Base-by-base conservation (phyloP, 2,888 invertebrate genomes). In the Sisyra terminalis region DNA sequence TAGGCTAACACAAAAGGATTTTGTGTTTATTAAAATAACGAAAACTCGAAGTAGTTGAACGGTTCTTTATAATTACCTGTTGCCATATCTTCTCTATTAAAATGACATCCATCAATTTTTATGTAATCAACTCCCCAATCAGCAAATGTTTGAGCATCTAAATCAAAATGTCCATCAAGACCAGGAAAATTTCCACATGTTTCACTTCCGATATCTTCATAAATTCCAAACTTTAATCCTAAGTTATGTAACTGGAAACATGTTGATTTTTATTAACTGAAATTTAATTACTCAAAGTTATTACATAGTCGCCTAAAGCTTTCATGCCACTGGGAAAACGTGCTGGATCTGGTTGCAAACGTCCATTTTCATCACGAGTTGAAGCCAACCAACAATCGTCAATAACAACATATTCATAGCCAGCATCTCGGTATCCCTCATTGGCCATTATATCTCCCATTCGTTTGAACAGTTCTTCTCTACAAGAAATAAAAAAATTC, bases 131-230 rank as follows among this genome's bases (percentile, higher is more conserved):
- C 77, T 8, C 67, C 75, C 87, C 86, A 88, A 14, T 75, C 72
- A 1, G 80, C 83, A 55, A 86, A 81, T 1, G 79, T 79, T 46
- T 77, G 59, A 0, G 84, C 78, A 53, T 88, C 87, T 3, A 63
- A 51, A 52, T 73, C 64, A 50, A 82, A 67, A 53, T 78, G 65
- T 3, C 71, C 71, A 7, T 75, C 59, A 42, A 78, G 76, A 3
- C 86, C 87, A 0, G 86, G 86, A 56, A 79, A 86, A 0, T 83
- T 81, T 2, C 70, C 80, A 54, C 86, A 88, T 0, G 88, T 88
- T 45, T 66, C 59, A 18, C 70, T 76, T 0, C 87, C 87, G 54
- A 78, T 82, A 58, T 87, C 85, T 50, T 78, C 78, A 57, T 88
- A 88, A 51, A 87, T 75, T 5, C 85, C 87, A 55, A 87, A 78